Evolutionary conservation across 2,113 vertebrate species (phyloP), one percentile per base, ranked within the genome.

Genomic region (Monarcha castaneiventris): DNA sequence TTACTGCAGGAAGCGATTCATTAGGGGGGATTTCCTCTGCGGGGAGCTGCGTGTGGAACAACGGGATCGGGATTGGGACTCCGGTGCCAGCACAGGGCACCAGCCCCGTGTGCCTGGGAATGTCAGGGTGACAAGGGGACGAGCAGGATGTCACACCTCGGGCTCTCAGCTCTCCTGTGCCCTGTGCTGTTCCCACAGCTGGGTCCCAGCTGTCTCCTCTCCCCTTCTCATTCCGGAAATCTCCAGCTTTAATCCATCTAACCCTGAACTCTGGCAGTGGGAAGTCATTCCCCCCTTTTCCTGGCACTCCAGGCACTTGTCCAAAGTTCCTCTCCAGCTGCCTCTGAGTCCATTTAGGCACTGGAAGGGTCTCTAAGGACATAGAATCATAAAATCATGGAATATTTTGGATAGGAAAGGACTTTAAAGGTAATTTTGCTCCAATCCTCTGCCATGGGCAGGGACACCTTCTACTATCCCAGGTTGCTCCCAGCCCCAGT

Each of bases 11-110:
- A 93, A 96, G 48, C 5, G 4, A 90, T 97, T 96, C 67, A 91
- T 93, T 79, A 93, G 51, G 74, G 81, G 7, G 88, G 90, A 77
- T 96, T 90, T 94, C 35, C 84, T 77, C 75, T 3, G 16, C 1
- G 1, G 54, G 67, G 56, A 84, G 48, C 48, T 1, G 21, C 2
- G 13, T 11, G 0, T 0, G 25, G 72, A 39, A 39, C 2, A 27
- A 9, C 0, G 7, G 44, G 43, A 21, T 30, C 0, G 1, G 48
- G 35, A 20, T 55, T 0, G 0, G 59, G 69, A 2, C 8, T 16
- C 13, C 7, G 10, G 4, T 29, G 27, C 56, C 63, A 55, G 77
- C 81, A 7, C 15, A 2, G 43, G 32, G 18, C 20, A 64, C 43
- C 59, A 46, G 44, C 12, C 12, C 30, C 5, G 0, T 1, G 55